phyloP scores from a whole-genome alignment of 2,113 vertebrate species.

The Cinclus mexicanus region DNA sequence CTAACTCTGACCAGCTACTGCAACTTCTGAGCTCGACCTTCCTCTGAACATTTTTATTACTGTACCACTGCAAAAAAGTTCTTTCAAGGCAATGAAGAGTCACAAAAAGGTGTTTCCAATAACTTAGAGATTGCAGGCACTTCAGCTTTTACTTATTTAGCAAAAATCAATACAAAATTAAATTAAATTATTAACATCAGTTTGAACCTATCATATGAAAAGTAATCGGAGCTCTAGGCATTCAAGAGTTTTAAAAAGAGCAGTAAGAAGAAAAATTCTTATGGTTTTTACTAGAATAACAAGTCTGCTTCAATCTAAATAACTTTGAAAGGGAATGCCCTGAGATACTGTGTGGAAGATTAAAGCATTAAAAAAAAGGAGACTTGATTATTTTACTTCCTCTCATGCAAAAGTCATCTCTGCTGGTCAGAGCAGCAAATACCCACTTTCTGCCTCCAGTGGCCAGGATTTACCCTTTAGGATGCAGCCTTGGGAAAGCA shows the following conservation, averaged over 20 bases:
- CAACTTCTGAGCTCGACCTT: neutral
- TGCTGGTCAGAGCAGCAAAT: neutral
- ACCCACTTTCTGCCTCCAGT: neutral
- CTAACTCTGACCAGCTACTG: neutral
- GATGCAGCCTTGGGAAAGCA: neutral
- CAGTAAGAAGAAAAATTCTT: neutral
- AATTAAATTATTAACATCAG: neutral
- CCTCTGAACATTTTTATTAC: neutral
- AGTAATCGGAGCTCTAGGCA: neutral
- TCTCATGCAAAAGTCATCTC: neutral
- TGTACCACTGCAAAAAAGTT: neutral
- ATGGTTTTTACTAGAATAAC: neutral
- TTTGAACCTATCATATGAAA: neutral
- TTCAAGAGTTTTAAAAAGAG: neutral
- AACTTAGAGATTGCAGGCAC: neutral
- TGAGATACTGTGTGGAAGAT: neutral
- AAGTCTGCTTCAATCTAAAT: neutral
- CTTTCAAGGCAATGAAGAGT: neutral
- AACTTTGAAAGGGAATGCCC: neutral
- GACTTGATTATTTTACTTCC: neutral
- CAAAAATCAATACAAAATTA: neutral
- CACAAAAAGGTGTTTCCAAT: neutral
- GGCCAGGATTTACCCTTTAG: conserved; percentile 9
- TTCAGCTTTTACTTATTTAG: neutral
- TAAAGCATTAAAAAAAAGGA: neutral